A percentile compares a stretch with the other conserved stretches of the same genome.
Conservation (phyloP, 2,888 invertebrate genomes). For the Lithophane ornitopus region DNA sequence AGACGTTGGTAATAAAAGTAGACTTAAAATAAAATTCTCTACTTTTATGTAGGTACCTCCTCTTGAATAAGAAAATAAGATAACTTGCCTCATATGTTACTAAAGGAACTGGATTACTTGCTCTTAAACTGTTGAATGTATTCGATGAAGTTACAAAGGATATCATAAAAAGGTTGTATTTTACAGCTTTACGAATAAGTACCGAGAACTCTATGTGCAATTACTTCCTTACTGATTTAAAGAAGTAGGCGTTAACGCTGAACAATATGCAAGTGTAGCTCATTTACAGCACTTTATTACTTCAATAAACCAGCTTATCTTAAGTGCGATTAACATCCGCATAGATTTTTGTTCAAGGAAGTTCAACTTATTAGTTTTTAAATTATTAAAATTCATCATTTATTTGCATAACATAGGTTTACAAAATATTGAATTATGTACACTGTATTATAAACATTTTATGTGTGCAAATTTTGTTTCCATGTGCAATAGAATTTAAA, state of each 20-base stretch:
- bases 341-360: slow-evolving; percentile 24
- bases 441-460: too few relatives aligned
- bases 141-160: slow-evolving; percentile 21
- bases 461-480: background rate
- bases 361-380: background rate
- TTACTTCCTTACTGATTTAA: slow-evolving; percentile 43
- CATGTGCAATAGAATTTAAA: background rate
- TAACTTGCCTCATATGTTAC: slow-evolving; percentile 7
- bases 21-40: slow-evolving; percentile 28
- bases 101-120: background rate
- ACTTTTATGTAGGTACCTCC: slow-evolving; percentile 8
- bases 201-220: slow-evolving; percentile 26
- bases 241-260: slow-evolving; percentile 43
- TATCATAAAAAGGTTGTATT: slow-evolving; percentile 13
- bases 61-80: slow-evolving; percentile 33
- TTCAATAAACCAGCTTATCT: slow-evolving; percentile 23
- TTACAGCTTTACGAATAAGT: slow-evolving; percentile 20
- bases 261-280: slow-evolving; percentile 20
- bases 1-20: slow-evolving; percentile 53
- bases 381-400: too few relatives aligned
- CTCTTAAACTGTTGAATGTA: slow-evolving; percentile 20
- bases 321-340: slow-evolving; percentile 37
- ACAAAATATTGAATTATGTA: too few relatives aligned
- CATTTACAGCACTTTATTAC: slow-evolving; percentile 9
- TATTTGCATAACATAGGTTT: too few relatives aligned